Percentiles rank a stretch among this genome's conserved stretches.
Evolutionary conservation across 2,113 vertebrate genomes (phyloP).

Genomic region (Calyptommatus sinebrachiatus): DNA sequence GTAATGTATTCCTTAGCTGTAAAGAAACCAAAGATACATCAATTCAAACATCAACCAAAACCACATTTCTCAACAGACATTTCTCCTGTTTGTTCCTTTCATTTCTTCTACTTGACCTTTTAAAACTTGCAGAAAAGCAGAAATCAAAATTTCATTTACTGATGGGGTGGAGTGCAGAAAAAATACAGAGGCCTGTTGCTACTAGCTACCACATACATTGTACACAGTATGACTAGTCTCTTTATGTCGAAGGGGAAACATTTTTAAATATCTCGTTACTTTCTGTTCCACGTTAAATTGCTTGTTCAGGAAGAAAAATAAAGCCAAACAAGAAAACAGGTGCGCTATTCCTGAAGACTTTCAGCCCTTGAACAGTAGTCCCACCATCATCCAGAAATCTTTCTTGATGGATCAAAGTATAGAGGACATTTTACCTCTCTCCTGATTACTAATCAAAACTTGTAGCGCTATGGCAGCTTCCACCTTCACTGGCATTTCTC

Average conservation of each 20-base stretch:
- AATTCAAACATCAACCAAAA: background rate
- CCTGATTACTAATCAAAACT: conserved; percentile 97
- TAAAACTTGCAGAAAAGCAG: background rate
- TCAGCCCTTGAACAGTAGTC: background rate
- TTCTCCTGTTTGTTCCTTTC: background rate
- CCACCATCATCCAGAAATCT: background rate
- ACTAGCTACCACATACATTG: background rate
- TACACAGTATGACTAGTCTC: background rate
- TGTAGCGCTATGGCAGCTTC: conserved; percentile 97
- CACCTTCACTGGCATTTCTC: conserved; percentile 98
- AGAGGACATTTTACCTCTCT: conserved; percentile 82
- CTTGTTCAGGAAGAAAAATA: background rate
- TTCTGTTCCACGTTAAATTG: background rate
- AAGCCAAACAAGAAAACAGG: background rate
- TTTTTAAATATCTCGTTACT: background rate
- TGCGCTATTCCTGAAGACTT: background rate
- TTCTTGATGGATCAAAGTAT: background rate
- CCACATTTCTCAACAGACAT: too few species aligned
- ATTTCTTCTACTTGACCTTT: background rate
- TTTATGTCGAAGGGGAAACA: background rate
- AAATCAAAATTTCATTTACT: background rate
- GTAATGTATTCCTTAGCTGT: conserved; percentile 97
- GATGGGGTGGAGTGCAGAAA: background rate
- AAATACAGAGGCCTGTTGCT: background rate
- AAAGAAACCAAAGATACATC: conserved; percentile 27